phyloP scores from a whole-genome alignment of 2,888 invertebrate species.

The Erebia epiphron region DNA sequence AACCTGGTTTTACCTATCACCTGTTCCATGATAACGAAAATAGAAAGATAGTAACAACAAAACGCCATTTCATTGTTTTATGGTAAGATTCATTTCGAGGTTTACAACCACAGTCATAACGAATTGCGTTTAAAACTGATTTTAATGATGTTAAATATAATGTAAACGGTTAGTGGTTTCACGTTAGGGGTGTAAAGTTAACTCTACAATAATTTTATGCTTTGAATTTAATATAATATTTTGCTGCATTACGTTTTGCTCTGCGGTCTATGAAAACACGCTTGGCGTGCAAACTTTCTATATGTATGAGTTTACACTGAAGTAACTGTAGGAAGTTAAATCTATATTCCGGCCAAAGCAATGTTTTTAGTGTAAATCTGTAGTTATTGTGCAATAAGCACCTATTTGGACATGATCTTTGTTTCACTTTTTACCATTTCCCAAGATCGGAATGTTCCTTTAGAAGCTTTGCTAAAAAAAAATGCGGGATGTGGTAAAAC shows the following conservation, averaged over 20 bases:
- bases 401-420: background rate
- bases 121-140: background rate
- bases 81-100: background rate
- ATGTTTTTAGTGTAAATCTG: background rate
- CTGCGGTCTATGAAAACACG: slow-evolving; percentile 16
- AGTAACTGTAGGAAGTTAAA: slow-evolving; percentile 4
- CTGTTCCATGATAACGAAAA: background rate
- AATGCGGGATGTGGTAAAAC: background rate
- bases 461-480: background rate
- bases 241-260: slow-evolving; percentile 12
- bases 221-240: slow-evolving; percentile 16
- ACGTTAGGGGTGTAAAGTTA: slow-evolving; percentile 14
- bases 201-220: slow-evolving; percentile 11
- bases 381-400: background rate
- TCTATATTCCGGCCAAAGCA: background rate
- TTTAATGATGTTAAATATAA: background rate
- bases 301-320: slow-evolving; percentile 25
- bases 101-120: background rate
- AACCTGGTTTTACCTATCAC: background rate
- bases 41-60: background rate
- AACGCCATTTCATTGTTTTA: background rate
- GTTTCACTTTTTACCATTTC: too few relatives aligned
- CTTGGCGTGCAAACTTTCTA: slow-evolving; percentile 11
- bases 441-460: background rate
- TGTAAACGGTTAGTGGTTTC: slow-evolving; percentile 9